Conservation (phyloP, 2,888 invertebrate genomes). For the Lissocephala sabroskyi region DNA sequence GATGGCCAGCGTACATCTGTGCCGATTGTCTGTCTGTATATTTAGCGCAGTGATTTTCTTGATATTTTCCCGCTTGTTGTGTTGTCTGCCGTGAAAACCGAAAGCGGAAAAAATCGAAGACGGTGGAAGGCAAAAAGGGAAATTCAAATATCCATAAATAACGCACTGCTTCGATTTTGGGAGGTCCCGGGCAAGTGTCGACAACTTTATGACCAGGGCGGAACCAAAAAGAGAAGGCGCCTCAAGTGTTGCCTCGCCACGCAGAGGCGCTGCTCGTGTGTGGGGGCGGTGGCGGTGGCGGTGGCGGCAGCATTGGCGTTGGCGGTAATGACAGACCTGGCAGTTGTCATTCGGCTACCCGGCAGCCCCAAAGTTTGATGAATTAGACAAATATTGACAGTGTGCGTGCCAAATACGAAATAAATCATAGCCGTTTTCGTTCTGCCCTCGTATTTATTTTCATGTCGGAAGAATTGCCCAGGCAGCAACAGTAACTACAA, state of each 20-base stretch:
- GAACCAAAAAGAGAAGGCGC: slow-evolving; percentile 1
- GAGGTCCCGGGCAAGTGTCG: slow-evolving; percentile 36
- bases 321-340: background rate
- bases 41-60: slow-evolving; percentile 40
- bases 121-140: background rate
- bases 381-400: slow-evolving; percentile 61
- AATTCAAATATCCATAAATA: slow-evolving; percentile 47
- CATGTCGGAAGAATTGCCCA: slow-evolving; percentile 49
- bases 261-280: background rate
- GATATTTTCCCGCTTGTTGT: slow-evolving; percentile 5
- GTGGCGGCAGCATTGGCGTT: background rate
- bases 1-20: slow-evolving; percentile 46
- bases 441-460: slow-evolving; percentile 52
- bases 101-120: background rate
- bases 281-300: background rate
- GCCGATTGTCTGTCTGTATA: slow-evolving; percentile 37
- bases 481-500: slow-evolving; percentile 18
- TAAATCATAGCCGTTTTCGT: slow-evolving; percentile 48
- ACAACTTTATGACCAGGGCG: slow-evolving; percentile 41
- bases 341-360: background rate
- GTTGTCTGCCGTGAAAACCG: slow-evolving; percentile 4
- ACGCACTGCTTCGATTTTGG: slow-evolving; percentile 43
- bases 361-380: slow-evolving; percentile 30
- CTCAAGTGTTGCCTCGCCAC: background rate
- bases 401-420: slow-evolving; percentile 55